Conservation (phyloP, 2,888 invertebrate genomes). For the Ormyrus nitidulus region DNA sequence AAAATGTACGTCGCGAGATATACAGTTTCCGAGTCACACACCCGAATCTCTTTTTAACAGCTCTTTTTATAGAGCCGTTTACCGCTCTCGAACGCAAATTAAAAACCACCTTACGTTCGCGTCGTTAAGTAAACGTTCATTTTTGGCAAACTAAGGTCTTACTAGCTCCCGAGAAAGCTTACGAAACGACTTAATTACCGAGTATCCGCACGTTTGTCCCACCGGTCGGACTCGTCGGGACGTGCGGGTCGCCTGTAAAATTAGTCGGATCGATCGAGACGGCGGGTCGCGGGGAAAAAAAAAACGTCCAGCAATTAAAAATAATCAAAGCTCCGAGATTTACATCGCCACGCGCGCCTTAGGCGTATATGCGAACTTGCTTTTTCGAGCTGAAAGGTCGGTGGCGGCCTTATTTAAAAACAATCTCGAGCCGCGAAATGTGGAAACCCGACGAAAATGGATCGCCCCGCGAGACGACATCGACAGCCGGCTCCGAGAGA, state of each 20-base stretch:
- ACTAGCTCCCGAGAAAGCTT: background rate
- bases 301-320: slow-evolving; percentile 36
- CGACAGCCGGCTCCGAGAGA: slow-evolving; percentile 4
- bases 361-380: background rate
- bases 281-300: background rate
- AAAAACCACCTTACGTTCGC: no score
- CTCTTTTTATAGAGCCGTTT: background rate
- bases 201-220: slow-evolving; percentile 15
- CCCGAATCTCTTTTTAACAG: no score
- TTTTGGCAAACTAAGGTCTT: no score
- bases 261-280: slow-evolving; percentile 8
- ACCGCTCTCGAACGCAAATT: background rate
- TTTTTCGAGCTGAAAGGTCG: background rate
- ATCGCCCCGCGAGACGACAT: slow-evolving; percentile 28
- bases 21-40: no score
- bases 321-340: slow-evolving; percentile 39
- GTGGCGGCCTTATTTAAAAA: slow-evolving; percentile 15
- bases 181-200: slow-evolving; percentile 29
- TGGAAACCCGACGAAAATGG: background rate
- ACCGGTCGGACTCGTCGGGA: slow-evolving; percentile 1
- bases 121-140: no score
- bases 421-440: slow-evolving; percentile 27
- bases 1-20: no score
- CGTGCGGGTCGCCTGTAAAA: slow-evolving; percentile 13
- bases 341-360: background rate